These are phyloP conservation scores for Uropsilus gracilis DNA, from an alignment of 2,113 vertebrate genomes.

Conservation along the genomic window DNA sequence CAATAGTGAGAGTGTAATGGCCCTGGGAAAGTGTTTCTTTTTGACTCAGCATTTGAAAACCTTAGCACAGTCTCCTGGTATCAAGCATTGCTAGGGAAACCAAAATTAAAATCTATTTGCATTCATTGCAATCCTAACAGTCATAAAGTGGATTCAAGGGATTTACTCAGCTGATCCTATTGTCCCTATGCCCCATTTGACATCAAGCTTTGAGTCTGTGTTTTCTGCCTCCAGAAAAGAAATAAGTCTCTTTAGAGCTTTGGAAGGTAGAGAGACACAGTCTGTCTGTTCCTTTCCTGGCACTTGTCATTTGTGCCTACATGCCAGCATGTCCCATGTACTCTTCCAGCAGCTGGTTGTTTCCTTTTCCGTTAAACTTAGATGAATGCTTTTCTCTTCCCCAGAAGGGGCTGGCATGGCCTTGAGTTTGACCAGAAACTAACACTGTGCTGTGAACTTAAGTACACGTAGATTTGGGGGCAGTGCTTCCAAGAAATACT, in stretches of 20 bases:
- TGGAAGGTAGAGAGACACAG: background rate
- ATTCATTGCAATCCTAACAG: conserved; percentile 21
- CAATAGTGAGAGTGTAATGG: background rate
- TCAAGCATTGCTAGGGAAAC: background rate
- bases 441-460: background rate
- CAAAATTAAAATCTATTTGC: conserved; percentile 27
- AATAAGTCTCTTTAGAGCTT: background rate
- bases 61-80: background rate
- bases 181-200: conserved; percentile 49
- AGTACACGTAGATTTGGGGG: background rate
- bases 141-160: conserved; percentile 46
- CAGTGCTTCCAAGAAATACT: background rate
- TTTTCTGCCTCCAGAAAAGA: conserved; percentile 11
- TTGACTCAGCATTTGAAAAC: conserved; percentile 37
- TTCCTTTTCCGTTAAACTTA: background rate
- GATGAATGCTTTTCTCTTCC: background rate
- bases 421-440: background rate
- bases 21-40: background rate
- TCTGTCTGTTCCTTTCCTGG: background rate
- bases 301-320: background rate
- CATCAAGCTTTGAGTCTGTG: background rate
- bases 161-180: conserved; percentile 42
- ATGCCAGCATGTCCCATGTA: background rate
- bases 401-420: background rate
- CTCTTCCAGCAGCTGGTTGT: background rate